Evolutionary conservation across 2,888 invertebrate genomes (phyloP), one percentile per base, ranked within the genome.

Genomic region (Trypoxylon attenuatum): DNA sequence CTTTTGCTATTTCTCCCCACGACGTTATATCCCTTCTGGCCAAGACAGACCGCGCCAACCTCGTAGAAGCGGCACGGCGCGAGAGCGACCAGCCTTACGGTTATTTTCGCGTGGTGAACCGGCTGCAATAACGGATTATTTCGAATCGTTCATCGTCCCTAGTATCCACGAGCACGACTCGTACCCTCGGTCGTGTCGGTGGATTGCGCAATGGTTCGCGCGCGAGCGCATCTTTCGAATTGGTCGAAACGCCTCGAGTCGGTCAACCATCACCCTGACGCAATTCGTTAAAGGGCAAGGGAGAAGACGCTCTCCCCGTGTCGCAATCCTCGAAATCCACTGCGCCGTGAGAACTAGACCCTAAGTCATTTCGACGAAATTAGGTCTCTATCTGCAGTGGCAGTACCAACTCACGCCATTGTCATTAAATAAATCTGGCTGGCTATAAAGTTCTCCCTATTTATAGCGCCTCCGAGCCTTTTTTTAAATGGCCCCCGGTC

Each of bases 101-200:
- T 74, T 76, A 77, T 76, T 77, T 77, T 76, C 77, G 71, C 71
- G 47, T 51, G 52, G 27, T 29, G 51, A 54, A 58, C 47, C 61
- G 57, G 55, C 68, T 67, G 61, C 65, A 68, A 72, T 76, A 72
- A 52, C 57, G 73, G 58, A 73, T 73, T 60, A 63, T 74, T 69
- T 62, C 53, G 65, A 71, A 66, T 71, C 64, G 45, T 72, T 59
- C 62, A 25, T 59, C 41, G 49, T 53, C 39, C 29, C 13, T 43
- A 39, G 25, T 18, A 39, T 21, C 16, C 55, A 2, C 19, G n/a
- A n/a, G n/a, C n/a, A n/a, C n/a, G n/a, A n/a, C n/a, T n/a, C n/a
- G n/a, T n/a, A n/a, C n/a, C n/a, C n/a, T n/a, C n/a, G n/a, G n/a
- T n/a, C n/a, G n/a, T 42, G 10, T 27, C 13, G 21, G 10, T 13